phyloP scores from a whole-genome alignment of 2,888 invertebrate species.

The Drosophila histrio region DNA sequence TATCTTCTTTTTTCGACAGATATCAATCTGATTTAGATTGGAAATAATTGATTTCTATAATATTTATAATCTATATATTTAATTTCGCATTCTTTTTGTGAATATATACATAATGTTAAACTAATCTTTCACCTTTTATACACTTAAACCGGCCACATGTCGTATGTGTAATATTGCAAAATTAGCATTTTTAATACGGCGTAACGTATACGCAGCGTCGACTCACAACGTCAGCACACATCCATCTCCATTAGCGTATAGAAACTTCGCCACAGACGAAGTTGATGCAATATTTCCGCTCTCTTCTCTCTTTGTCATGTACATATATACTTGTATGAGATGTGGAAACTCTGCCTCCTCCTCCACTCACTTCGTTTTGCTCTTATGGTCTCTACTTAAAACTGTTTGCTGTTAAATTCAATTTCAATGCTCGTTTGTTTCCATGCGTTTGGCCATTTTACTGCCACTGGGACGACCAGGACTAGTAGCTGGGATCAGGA shows the following conservation, averaged over 20 bases:
- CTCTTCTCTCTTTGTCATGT: not conserved
- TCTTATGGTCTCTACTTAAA: slow-evolving; percentile 61
- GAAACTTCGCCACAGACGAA: slow-evolving; percentile 60
- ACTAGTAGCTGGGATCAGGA: slow-evolving; percentile 26
- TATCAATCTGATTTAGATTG: too few species aligned
- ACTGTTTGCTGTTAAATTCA: slow-evolving; percentile 79
- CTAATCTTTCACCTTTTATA: slow-evolving; percentile 13
- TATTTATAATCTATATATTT: too few species aligned
- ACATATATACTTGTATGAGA: slow-evolving; percentile 23
- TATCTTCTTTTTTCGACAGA: too few species aligned
- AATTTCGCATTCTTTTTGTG: too few species aligned
- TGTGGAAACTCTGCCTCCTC: slow-evolving; percentile 6
- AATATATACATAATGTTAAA: not conserved
- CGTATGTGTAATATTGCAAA: slow-evolving; percentile 65
- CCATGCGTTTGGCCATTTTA: slow-evolving; percentile 65
- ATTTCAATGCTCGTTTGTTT: slow-evolving; percentile 80
- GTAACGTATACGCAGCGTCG: slow-evolving; percentile 61
- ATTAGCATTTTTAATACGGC: slow-evolving; percentile 60
- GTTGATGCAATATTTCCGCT: slow-evolving; percentile 13
- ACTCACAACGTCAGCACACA: slow-evolving; percentile 33
- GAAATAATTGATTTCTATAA: too few species aligned
- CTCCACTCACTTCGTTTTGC: not conserved
- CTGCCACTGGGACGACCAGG: slow-evolving; percentile 24
- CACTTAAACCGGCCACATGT: slow-evolving; percentile 47
- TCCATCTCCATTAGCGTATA: slow-evolving; percentile 76